These are phyloP conservation scores for Calonectris borealis DNA, from an alignment of 2,113 vertebrate species.

Conservation along the genomic window DNA sequence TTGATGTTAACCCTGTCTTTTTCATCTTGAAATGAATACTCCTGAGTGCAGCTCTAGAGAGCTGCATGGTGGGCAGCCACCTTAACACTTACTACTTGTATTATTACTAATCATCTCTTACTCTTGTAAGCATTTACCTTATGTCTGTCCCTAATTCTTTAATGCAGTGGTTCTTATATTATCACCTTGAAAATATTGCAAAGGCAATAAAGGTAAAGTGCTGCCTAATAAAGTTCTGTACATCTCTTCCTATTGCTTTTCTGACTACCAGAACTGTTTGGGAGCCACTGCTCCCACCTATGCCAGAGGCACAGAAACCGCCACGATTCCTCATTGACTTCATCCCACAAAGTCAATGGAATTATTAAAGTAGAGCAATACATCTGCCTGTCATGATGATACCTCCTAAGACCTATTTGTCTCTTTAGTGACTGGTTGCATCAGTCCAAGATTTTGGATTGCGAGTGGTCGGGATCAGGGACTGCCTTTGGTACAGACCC, in stretches of 20 bases:
- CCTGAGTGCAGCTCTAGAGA: background rate
- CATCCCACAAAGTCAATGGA: background rate
- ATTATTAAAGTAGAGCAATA: background rate
- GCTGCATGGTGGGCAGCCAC: background rate
- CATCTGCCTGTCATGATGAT: background rate
- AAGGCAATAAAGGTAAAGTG: background rate
- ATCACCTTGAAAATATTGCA: background rate
- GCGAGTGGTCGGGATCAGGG: background rate
- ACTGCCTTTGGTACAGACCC: background rate
- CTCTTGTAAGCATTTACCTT: background rate
- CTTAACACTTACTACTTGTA: background rate
- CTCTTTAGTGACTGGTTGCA: background rate
- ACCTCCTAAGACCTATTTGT: background rate
- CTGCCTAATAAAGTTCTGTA: background rate
- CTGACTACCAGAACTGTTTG: background rate
- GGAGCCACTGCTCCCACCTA: background rate
- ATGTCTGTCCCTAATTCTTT: background rate
- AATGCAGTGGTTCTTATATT: background rate
- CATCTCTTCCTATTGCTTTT: background rate
- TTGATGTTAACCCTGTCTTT: background rate
- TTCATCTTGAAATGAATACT: background rate
- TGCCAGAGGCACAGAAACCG: background rate
- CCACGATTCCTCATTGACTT: background rate
- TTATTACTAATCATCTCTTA: background rate
- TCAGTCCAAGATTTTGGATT: background rate